Evolutionary conservation across 1,140 invertebrate species (phyloP).

Genomic region (Drosophila novamexicana): DNA sequence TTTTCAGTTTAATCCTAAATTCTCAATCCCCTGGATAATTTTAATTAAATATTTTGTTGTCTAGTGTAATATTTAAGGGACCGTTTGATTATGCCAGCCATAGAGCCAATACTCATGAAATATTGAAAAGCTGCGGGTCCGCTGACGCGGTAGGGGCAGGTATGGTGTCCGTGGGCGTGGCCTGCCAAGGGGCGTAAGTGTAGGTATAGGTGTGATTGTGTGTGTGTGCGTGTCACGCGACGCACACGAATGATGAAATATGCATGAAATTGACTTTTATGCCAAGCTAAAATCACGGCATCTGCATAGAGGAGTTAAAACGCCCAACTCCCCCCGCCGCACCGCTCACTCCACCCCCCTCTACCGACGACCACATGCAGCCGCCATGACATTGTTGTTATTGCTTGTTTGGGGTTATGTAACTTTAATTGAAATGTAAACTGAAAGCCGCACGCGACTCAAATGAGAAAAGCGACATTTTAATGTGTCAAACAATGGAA

Average conservation of each 20-base stretch:
- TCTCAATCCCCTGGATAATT: background rate
- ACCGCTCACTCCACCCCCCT: background rate
- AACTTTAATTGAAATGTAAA: slow-evolving; percentile 81
- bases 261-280: slow-evolving; percentile 82
- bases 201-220: background rate
- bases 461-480: slow-evolving; percentile 73
- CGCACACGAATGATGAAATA: slow-evolving; percentile 68
- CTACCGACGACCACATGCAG: background rate
- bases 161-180: slow-evolving; percentile 28
- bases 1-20: too few relatives aligned
- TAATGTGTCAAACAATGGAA: slow-evolving; percentile 69
- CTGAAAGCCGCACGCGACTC: slow-evolving; percentile 73
- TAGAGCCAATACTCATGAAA: slow-evolving; percentile 73
- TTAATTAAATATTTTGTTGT: slow-evolving; percentile 21
- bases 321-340: background rate
- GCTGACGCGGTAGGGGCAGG: slow-evolving; percentile 6
- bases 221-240: slow-evolving; percentile 45
- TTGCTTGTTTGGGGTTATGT: slow-evolving; percentile 71
- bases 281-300: slow-evolving; percentile 71
- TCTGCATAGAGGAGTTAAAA: slow-evolving; percentile 52
- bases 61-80: slow-evolving; percentile 61
- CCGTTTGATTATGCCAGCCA: slow-evolving; percentile 67
- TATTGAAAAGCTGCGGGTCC: slow-evolving; percentile 74
- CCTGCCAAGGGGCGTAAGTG: slow-evolving; percentile 19
- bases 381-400: slow-evolving; percentile 29